phyloP scores from a whole-genome alignment of 2,797 vertebrate genomes.

The Bucorvus abyssinicus region DNA sequence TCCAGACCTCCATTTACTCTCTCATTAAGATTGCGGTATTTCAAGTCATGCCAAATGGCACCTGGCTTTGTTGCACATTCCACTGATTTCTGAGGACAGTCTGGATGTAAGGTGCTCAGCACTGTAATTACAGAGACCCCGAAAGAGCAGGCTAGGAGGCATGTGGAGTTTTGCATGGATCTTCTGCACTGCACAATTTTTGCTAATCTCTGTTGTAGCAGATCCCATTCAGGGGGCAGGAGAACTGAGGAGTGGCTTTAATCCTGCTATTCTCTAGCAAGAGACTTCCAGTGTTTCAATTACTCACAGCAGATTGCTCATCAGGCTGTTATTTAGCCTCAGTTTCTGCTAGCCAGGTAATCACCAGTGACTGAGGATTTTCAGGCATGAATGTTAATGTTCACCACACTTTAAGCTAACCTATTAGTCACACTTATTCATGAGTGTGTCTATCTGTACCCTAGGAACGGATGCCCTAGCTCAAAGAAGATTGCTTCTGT shows the following conservation, averaged over 20 bases:
- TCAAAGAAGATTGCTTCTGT: background rate
- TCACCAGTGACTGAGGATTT: background rate
- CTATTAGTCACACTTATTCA: background rate
- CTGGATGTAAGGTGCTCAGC: background rate
- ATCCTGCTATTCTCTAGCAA: background rate
- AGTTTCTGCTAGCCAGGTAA: background rate
- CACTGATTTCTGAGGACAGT: background rate
- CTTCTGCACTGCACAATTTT: background rate
- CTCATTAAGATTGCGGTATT: background rate
- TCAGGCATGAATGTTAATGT: background rate
- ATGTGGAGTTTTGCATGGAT: background rate
- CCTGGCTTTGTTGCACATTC: background rate
- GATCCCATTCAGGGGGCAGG: background rate
- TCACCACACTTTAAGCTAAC: background rate
- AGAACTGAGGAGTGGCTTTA: background rate
- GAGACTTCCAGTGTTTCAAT: background rate
- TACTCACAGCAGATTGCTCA: background rate
- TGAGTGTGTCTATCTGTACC: background rate
- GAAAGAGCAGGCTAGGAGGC: background rate
- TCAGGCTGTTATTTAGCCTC: background rate
- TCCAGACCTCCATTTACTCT: background rate
- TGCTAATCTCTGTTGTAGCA: background rate
- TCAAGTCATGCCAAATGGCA: background rate
- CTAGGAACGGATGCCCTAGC: background rate
- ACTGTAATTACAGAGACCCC: background rate